Conservation (phyloP, 2,888 invertebrate species). For the Plebejus anna region DNA sequence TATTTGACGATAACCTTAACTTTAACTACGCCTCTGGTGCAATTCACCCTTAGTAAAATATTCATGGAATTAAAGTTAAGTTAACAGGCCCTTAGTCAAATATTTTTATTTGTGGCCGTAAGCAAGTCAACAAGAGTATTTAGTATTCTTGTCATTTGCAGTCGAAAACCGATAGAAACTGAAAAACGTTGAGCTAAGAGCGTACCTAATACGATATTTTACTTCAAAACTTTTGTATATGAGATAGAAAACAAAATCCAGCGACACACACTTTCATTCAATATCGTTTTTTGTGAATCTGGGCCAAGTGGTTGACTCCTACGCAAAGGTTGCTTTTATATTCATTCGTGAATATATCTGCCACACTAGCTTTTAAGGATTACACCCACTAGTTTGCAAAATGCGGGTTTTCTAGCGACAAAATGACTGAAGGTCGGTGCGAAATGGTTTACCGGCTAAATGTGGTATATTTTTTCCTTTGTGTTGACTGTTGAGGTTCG, state of each 20-base stretch:
- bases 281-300: slow-evolving; percentile 13
- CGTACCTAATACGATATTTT: neutral
- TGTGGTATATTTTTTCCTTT: neutral
- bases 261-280: slow-evolving; percentile 14
- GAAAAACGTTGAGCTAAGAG: neutral
- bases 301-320: neutral
- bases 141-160: neutral
- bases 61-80: no score
- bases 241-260: neutral
- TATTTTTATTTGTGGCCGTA: no score
- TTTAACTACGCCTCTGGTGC: no score
- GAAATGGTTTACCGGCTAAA: neutral
- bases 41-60: no score
- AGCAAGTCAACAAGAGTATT: neutral
- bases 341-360: neutral
- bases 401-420: neutral
- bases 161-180: neutral
- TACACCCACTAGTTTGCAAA: neutral
- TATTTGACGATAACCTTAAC: no score
- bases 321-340: slow-evolving; percentile 17
- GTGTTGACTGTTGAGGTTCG: neutral
- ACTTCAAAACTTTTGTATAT: neutral
- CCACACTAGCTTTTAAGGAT: neutral
- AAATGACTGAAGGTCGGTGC: neutral
- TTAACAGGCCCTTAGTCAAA: no score